phyloP scores from a whole-genome alignment of 2,888 invertebrate species.

The Cerceris rybyensis region DNA sequence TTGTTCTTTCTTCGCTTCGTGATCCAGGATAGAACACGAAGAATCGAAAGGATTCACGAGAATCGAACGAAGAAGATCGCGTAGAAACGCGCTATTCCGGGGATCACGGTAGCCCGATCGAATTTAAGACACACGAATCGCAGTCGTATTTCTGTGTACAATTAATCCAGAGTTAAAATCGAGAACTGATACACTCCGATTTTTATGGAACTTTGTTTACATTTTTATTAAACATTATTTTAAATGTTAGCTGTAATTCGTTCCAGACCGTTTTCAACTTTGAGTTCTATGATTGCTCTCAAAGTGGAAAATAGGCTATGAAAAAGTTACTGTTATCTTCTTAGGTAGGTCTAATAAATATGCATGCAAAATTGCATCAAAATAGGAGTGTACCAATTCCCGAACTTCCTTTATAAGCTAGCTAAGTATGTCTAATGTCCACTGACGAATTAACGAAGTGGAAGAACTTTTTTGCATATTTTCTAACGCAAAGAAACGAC shows the following conservation, averaged over 20 bases:
- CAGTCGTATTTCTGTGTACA: slow-evolving; percentile 32
- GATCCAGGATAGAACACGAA: slow-evolving; percentile 11
- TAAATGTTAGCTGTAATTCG: no score
- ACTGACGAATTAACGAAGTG: slow-evolving; percentile 8
- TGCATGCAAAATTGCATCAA: no score
- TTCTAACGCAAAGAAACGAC: slow-evolving; percentile 53
- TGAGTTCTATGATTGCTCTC: no score
- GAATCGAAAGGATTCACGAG: slow-evolving; percentile 3
- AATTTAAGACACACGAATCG: slow-evolving; percentile 27
- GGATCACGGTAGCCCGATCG: slow-evolving; percentile 13
- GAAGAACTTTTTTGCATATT: slow-evolving; percentile 64
- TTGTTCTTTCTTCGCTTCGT: slow-evolving; percentile 34
- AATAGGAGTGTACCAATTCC: no score
- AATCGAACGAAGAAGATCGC: slow-evolving; percentile 1
- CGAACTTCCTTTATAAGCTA: no score
- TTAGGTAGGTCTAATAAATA: no score
- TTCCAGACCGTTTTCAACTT: no score
- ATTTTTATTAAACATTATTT: no score
- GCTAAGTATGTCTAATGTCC: slow-evolving; percentile 36
- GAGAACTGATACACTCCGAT: no score
- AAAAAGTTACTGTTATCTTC: no score
- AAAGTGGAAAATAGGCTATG: no score
- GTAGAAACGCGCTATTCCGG: slow-evolving; percentile 10
- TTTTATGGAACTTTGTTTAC: no score
- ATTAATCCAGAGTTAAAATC: slow-evolving; percentile 33